phyloP scores from a whole-genome alignment of 2,113 vertebrate genomes.

The Capreolus pygargus region DNA sequence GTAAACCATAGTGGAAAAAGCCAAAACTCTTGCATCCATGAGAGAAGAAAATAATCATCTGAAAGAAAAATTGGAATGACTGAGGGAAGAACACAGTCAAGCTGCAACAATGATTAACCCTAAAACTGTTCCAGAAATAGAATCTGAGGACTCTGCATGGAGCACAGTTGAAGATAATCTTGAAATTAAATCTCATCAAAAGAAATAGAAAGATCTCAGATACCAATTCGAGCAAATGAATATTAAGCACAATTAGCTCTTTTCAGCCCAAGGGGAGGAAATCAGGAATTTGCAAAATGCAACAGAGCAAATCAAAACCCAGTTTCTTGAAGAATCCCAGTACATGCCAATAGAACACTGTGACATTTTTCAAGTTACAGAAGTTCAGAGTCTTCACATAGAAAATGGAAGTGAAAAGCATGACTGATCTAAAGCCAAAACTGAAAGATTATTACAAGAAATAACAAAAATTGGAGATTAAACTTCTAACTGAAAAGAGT shows the following conservation, averaged over 20 bases:
- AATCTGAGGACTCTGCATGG: conserved; percentile 87
- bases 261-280: conserved; percentile 88
- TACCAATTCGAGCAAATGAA: conserved; percentile 84
- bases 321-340: conserved; percentile 74
- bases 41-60: conserved; percentile 92
- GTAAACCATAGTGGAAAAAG: conserved; percentile 87
- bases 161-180: conserved; percentile 81
- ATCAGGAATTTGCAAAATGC: conserved; percentile 84
- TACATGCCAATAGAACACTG: conserved; percentile 76
- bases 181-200: conserved; percentile 80
- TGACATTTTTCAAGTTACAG: conserved; percentile 87
- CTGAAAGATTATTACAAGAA: conserved; percentile 87
- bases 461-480: conserved; percentile 91
- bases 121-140: conserved; percentile 90
- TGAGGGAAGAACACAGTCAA: conserved; percentile 87
- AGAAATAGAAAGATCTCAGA: background rate
- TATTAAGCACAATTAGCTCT: conserved; percentile 86
- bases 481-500: conserved; percentile 90
- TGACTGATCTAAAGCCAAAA: conserved; percentile 90
- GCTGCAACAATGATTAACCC: conserved; percentile 82
- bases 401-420: conserved; percentile 93
- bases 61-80: conserved; percentile 88
- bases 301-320: conserved; percentile 81
- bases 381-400: conserved; percentile 85
- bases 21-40: conserved; percentile 85